Evolutionary conservation across 2,888 invertebrate genomes (phyloP), one percentile per base, ranked within the genome.

Genomic region (Brenthis hecate): DNA sequence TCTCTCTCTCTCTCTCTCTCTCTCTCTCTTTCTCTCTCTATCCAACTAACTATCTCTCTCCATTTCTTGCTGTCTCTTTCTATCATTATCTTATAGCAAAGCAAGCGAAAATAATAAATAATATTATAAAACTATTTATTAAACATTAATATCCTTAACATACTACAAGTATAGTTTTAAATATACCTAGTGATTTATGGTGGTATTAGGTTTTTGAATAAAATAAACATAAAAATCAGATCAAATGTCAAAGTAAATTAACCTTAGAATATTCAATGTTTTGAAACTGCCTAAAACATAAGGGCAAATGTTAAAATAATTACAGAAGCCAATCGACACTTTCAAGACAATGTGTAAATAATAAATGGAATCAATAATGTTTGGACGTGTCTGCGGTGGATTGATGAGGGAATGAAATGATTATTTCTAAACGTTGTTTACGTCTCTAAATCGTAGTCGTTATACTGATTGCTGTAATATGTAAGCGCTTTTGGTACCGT

Each of bases 281-380:
- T 23, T 23, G 11, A 19, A 54, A 54, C 13, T 13, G 4, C 36
- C 23, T 6, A 13, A 13, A 54, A 54, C 13, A 13, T 23, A 57
- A 14, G 43, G 16, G 19, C 19, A 57, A 0, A 19, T 23, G 47
- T 47, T 19, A 57, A 57, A 57, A 57, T 57, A 58, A 58, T 58
- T 28, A 48, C 28, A 28, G 6, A 28, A 23, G 58, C 28, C 47
- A 77, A 79, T 76, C 76, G 72, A 73, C 73, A 79, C 71, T 63
- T 68, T 11, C 63, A 28, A 64, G 63, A 56, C 54, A 64, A 53
- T 54, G 14, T 32, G 70, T 82, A 75, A 83, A 84, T 83, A 80
- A 77, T 85, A 83, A 70, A 85, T 78, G 69, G 58, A 78, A 81
- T 83, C 81, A 77, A 85, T 84, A 79, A 66, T 57, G 68, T 70